A percentile compares a stretch with the other conserved stretches of the same genome.
These are phyloP conservation scores for Aphaenogaster rudis DNA, from an alignment of 1,140 invertebrate genomes.

Conservation along the genomic window DNA sequence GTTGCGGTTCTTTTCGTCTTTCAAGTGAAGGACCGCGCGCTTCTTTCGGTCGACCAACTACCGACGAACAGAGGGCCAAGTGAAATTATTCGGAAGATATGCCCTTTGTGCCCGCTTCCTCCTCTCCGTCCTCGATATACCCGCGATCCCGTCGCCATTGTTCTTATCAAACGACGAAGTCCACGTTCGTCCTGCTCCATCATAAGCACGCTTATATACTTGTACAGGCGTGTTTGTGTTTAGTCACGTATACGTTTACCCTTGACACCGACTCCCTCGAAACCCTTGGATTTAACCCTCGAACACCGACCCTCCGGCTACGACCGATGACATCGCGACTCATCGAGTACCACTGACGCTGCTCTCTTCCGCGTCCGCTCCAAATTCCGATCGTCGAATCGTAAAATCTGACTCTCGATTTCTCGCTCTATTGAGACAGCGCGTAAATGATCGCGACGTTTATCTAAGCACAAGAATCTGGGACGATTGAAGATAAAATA, in stretches of 20 bases:
- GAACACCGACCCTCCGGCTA: slow-evolving; percentile 71
- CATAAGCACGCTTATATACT: slow-evolving; percentile 20
- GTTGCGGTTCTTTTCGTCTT: slow-evolving; percentile 59
- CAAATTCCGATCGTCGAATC: background rate
- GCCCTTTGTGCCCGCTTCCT: slow-evolving; percentile 74
- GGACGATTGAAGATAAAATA: slow-evolving; percentile 42
- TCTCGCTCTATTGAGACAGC: background rate
- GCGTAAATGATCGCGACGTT: background rate
- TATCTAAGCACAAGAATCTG: slow-evolving; percentile 28
- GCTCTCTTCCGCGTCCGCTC: background rate
- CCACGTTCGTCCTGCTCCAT: background rate
- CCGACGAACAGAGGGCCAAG: slow-evolving; percentile 63
- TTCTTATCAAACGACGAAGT: slow-evolving; percentile 76
- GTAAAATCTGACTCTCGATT: slow-evolving; percentile 9
- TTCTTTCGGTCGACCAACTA: slow-evolving; percentile 75
- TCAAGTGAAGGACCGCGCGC: slow-evolving; percentile 66
- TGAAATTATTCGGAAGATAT: slow-evolving; percentile 84
- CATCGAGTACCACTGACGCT: slow-evolving; percentile 40
- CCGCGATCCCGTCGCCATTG: slow-evolving; percentile 52
- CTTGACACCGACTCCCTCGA: slow-evolving; percentile 72
- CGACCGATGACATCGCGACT: slow-evolving; percentile 68
- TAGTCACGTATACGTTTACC: slow-evolving; percentile 70
- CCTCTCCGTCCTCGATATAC: slow-evolving; percentile 22
- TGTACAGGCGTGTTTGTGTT: slow-evolving; percentile 60
- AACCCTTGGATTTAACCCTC: slow-evolving; percentile 76